phyloP scores from a whole-genome alignment of 1,140 invertebrate species.

The Platyscapa corneri region DNA sequence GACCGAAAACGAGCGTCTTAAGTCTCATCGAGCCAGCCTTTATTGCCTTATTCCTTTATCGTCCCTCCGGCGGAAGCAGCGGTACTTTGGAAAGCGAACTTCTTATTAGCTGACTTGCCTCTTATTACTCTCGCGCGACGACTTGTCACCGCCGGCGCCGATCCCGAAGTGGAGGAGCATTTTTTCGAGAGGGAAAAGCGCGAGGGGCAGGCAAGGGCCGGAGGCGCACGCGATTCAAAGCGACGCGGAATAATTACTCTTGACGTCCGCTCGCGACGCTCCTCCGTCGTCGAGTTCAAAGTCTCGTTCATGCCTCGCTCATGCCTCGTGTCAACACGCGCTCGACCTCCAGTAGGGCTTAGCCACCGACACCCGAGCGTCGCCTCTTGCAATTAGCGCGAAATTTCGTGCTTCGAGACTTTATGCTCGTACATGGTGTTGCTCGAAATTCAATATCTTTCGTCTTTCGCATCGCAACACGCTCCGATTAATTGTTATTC shows the following conservation, averaged over 20 bases:
- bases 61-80: neutral
- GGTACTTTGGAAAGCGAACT: neutral
- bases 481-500: neutral
- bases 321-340: neutral
- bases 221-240: neutral
- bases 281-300: neutral
- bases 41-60: neutral
- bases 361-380: neutral
- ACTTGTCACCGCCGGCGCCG: neutral
- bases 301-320: no score
- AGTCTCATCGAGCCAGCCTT: neutral
- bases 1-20: neutral
- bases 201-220: no score
- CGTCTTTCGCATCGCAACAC: neutral
- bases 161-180: neutral
- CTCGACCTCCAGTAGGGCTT: neutral
- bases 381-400: neutral
- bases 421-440: neutral
- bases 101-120: neutral
- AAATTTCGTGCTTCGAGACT: neutral
- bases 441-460: neutral
- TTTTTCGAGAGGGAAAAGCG: neutral
- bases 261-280: neutral
- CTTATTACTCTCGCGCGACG: neutral
- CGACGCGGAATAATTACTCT: slow-evolving; percentile 4